These are phyloP conservation scores for Megalurothrips usitatus DNA, from an alignment of 2,888 invertebrate genomes.

Conservation along the genomic window DNA sequence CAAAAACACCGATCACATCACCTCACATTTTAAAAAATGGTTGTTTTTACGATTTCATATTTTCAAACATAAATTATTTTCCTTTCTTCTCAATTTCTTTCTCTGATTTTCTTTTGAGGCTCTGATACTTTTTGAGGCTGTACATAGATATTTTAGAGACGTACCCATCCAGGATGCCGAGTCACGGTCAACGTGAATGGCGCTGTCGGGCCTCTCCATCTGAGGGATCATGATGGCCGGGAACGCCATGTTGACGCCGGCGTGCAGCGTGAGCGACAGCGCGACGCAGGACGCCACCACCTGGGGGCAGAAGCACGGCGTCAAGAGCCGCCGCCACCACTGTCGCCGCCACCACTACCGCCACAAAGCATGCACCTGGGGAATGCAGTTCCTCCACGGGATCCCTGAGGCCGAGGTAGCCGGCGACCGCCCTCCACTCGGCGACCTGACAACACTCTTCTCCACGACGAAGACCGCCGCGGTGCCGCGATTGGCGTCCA, in stretches of 20 bases:
- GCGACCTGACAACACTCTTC: neutral
- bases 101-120: neutral
- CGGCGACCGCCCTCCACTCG: neutral
- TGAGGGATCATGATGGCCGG: constrained; percentile 55
- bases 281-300: constrained; percentile 47
- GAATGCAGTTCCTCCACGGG: neutral
- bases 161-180: constrained; percentile 57
- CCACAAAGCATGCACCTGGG: neutral
- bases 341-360: neutral
- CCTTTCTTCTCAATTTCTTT: constrained; percentile 1
- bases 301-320: neutral
- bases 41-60: no score
- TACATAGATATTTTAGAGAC: no score
- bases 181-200: constrained; percentile 46
- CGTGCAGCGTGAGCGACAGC: constrained; percentile 52
- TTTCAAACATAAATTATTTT: no score
- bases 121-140: no score
- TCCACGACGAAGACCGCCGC: neutral
- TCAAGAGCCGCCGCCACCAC: neutral
- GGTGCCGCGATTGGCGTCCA: neutral
- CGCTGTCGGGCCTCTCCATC: constrained; percentile 45
- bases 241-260: constrained; percentile 56
- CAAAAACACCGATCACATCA: no score
- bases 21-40: no score
- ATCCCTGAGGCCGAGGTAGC: neutral